Evolutionary conservation across 2,888 invertebrate species (phyloP), one percentile per base, ranked within the genome.

Genomic region (Nipponacmea schrenckii): DNA sequence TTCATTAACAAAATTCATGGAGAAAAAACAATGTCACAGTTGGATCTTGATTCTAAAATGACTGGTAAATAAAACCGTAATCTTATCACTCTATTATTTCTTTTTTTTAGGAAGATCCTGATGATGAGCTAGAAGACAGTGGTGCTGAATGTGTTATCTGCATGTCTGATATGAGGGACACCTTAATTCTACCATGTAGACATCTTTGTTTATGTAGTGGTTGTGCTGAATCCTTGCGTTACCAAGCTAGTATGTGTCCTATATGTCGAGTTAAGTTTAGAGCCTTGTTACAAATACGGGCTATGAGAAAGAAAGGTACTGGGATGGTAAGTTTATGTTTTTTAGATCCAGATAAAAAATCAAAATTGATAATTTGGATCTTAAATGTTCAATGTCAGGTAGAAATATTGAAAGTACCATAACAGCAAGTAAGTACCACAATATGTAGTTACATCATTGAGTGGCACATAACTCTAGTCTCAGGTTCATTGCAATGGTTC

Each of bases 81-180:
- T 31, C 31, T 31, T 31, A 31, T 5, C 31, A 1, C 8, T 39
- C 27, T 64, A 1, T 50, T 14, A 63, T 63, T 46, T 44, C 26
- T 27, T 62, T 20, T 24, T 46, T 64, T 15, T 69, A 81, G 76
- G 77, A 80, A 62, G 83, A 84, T 69, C 81, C 82, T 5, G 85
- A 86, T 73, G 86, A 87, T 75, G 85, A 86, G n/a, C 69, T 83
- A 12, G 89, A 89, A 44, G 88, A 88, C 77, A 87, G 84, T 73
- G 97, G 97, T 1, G 95, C 96, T 0, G 99, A 99, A 90, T 99
- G 99, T 90, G 98, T 99, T 50, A 98, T 99, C 86, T 99, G 99
- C 89, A 98, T 99, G 97, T 96, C 96, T 83, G 98, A 99, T 88
- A 94, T 96, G 24, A 92, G 98, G 4, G 98, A 99, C 90, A 99